Evolutionary conservation across 35 echinoderm and acorn worm species (phyloP), one percentile per base, ranked within the genome.

Genomic region (Lytechinus variegatus): DNA sequence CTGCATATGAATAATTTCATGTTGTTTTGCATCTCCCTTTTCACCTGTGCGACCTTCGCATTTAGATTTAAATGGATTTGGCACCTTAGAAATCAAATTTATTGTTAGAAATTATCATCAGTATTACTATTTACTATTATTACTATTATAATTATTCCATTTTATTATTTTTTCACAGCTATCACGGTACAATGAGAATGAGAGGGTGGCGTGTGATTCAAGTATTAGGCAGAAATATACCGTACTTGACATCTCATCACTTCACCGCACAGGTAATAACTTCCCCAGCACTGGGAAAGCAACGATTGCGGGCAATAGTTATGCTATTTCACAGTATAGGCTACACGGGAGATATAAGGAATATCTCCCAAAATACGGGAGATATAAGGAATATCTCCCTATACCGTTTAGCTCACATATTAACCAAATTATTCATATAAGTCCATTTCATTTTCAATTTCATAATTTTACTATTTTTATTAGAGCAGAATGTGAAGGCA

Each of bases 241-340:
- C 66, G 66, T 79, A 79, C 66, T 79, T 79, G 66, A 79, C 66
- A 79, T 79, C 66, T 79, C n/a, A 24, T 79, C 66, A 79, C 66
- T 79, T 24, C 66, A 79, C 21, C n/a, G 66, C 12, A 79, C 66
- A 79, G 66, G 66, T 79, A 79, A 79, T 79, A 79, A 79, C 66
- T 79, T 79, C 66, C n/a, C 66, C 66, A 79, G 66, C 19, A 79
- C n/a, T 79, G n/a, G 66, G 66, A 79, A 16, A 24, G 6, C 66
- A n/a, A 24, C n/a, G 66, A 79, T 79, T 79, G 66, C 66, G n/a
- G 16, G 19, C 66, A 79, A 24, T 79, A 24, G 12, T 58, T 79
- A 79, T 79, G n/a, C 21, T 79, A 24, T 79, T 24, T 7, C 19
- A 79, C 4, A 79, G 66, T n/a, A 24, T 79, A 24, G 16, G 66